Conservation (phyloP, 2,797 vertebrate species). For the Todus mexicanus region DNA sequence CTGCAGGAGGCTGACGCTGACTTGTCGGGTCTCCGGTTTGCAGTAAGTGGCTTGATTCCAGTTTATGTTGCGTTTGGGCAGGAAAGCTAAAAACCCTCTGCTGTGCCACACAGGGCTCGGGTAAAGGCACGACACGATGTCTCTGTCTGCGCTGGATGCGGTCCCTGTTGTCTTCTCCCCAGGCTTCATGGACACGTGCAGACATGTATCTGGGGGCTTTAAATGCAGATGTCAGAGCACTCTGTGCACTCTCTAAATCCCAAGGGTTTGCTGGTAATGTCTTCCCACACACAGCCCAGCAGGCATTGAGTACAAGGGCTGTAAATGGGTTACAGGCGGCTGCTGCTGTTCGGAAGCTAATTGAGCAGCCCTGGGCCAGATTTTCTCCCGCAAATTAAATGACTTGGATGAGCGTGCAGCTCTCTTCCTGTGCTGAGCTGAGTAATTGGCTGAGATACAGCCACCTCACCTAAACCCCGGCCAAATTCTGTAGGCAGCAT, state of each 20-base stretch:
- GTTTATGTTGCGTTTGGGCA: neutral
- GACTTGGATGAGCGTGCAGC: neutral
- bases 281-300: neutral
- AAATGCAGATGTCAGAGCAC: neutral
- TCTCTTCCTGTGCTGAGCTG: neutral
- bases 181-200: neutral
- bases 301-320: neutral
- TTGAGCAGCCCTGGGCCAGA: neutral
- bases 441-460: slow-evolving; percentile 1
- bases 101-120: neutral
- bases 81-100: neutral
- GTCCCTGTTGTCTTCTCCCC: neutral
- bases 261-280: neutral
- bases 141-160: neutral
- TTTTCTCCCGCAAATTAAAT: neutral
- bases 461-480: neutral
- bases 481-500: neutral
- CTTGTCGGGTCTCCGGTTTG: slow-evolving; percentile 87
- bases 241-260: neutral
- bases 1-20: slow-evolving; percentile 88
- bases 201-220: neutral
- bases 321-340: neutral
- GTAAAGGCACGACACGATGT: neutral
- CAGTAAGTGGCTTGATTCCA: slow-evolving; percentile 73
- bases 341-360: slow-evolving; percentile 3